phyloP scores from a whole-genome alignment of 2,113 vertebrate species.

The Anser brachyrhynchus region DNA sequence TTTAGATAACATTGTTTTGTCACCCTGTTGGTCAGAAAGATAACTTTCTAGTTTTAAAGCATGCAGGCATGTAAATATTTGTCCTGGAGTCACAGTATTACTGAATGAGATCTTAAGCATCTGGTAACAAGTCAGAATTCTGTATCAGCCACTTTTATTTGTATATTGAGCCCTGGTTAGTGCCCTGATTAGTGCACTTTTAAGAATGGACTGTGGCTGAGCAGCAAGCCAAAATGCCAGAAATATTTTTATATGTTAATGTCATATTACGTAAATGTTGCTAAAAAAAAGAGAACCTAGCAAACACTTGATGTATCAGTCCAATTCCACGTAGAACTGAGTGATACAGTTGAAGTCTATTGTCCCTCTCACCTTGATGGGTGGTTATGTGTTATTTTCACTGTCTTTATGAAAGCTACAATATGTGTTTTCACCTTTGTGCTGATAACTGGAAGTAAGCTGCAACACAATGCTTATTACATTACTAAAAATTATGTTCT shows the following conservation, averaged over 20 bases:
- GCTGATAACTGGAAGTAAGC: constrained; percentile 85
- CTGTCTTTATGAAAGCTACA: constrained; percentile 82
- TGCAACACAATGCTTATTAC: constrained; percentile 76
- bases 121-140: constrained; percentile 86
- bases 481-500: constrained; percentile 67
- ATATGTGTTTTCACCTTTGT: constrained; percentile 88
- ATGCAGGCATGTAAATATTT: constrained; percentile 99
- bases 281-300: constrained; percentile 77
- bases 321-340: constrained; percentile 80
- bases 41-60: constrained; percentile 99
- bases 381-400: constrained; percentile 81
- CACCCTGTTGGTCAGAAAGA: constrained; percentile 96
- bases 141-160: constrained; percentile 81
- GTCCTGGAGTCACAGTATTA: constrained; percentile 99
- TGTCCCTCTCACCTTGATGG: constrained; percentile 75
- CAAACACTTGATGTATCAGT: constrained; percentile 83
- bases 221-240: constrained; percentile 79
- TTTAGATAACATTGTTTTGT: constrained; percentile 93
- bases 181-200: constrained; percentile 75
- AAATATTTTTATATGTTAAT: constrained; percentile 88
- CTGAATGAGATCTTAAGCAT: constrained; percentile 94
- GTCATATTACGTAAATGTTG: constrained; percentile 84
- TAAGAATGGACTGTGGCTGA: constrained; percentile 80
- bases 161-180: constrained; percentile 80
- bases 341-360: constrained; percentile 80